These are phyloP conservation scores for Lepidurus arcticus DNA, from an alignment of 1,140 invertebrate species.

Conservation along the genomic window DNA sequence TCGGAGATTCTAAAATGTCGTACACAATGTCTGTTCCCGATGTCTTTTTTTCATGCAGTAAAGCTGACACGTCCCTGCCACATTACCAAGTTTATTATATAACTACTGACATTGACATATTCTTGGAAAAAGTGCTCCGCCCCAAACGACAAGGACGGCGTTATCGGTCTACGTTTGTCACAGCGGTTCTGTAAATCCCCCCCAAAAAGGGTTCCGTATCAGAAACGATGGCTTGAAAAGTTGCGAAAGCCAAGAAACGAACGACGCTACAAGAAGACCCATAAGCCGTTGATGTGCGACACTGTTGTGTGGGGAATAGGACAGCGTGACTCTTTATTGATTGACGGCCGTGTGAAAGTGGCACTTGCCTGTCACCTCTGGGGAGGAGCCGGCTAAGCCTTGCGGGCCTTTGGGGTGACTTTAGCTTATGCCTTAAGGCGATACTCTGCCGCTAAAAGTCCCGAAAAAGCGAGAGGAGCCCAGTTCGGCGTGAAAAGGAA, in stretches of 20 bases:
- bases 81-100: neutral
- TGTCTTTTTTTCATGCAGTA: neutral
- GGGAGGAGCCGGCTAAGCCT: conserved; percentile 1
- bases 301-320: conserved; percentile 4
- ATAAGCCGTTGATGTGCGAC: neutral
- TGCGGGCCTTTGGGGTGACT: neutral
- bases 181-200: neutral
- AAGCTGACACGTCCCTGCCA: neutral
- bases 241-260: neutral
- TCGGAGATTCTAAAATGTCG: neutral
- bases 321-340: neutral
- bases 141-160: neutral
- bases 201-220: neutral
- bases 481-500: neutral
- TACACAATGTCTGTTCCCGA: neutral
- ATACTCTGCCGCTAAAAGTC: neutral
- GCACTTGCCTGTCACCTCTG: conserved; percentile 12
- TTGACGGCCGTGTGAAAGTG: conserved; percentile 20
- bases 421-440: conserved; percentile 7
- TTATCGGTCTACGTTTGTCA: neutral
- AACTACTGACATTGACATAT: conserved; percentile 5
- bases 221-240: conserved; percentile 4
- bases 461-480: neutral
- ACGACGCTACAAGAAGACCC: neutral
- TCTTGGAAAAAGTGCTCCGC: neutral